Base-by-base conservation (phyloP, 2,797 vertebrate genomes). In the Hephaestus fuliginosus region DNA sequence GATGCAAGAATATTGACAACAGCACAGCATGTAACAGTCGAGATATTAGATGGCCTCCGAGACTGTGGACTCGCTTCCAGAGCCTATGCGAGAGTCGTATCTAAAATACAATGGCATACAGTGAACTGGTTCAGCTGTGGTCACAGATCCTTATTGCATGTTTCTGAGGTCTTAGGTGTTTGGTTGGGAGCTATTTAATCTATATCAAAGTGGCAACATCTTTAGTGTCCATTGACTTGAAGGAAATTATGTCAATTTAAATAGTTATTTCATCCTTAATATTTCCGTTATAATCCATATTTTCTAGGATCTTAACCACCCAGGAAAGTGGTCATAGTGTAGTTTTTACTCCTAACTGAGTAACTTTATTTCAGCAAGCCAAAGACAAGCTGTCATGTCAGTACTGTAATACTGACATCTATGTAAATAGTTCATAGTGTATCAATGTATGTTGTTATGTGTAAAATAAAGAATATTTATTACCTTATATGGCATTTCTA, bases 391-490 rank as follows among this genome's bases (percentile, higher is more conserved):
- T 12, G 28, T 65, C 49, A 4, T n/a, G 17, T 78, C 36, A 25
- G 58, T 81, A 78, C 28, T 87, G 51, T 80, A 67, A 66, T 70
- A 71, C 18, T 77, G 52, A 62, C 43, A 51, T 41, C 10, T 18
- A 4, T 91, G 84, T 91, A 88, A 84, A 92, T 91, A 87, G n/a
- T 80, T 83, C 1, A 67, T 56, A 81, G 71, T 78, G 17, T 85
- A 8, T 83, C 44, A 79, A 79, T 56, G 33, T 11, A n/a, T 82
- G 57, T 89, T 89, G 76, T 80, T 84, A 67, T 80, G 53, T 72
- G 65, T 88, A 70, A 81, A 89, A 89, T 90, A 91, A 91, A 85
- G 8, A 65, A 75, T 94, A 93, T 92, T 92, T 93, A 90, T 90
- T 91, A 58, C 72, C 25, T 33, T 43, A 48, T 51, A 39, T 43